Percentiles rank a stretch among this genome's conserved stretches.
Conservation (phyloP, 1,140 invertebrate species). For the Neelides sp. region DNA sequence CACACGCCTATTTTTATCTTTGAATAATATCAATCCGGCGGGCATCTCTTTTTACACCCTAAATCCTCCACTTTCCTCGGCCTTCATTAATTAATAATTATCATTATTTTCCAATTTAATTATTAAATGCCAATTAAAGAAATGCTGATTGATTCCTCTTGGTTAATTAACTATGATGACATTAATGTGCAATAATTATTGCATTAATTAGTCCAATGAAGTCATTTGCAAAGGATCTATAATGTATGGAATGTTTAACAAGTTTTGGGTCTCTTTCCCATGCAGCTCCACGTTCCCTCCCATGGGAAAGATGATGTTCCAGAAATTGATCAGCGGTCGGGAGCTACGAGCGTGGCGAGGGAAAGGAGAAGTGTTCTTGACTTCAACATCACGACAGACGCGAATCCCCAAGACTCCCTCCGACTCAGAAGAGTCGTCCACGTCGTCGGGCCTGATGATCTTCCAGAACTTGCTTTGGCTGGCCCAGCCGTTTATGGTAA, state of each 20-base stretch:
- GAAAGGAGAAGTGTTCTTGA: constrained; percentile 1
- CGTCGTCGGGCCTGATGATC: constrained; percentile 28
- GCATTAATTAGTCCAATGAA: no score
- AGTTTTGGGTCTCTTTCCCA: neutral
- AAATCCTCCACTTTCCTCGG: no score
- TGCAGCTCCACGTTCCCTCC: constrained; percentile 4
- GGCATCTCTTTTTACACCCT: no score
- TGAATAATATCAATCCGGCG: no score
- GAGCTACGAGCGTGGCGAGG: neutral
- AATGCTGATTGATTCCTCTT: no score
- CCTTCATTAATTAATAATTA: no score
- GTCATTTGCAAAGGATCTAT: no score
- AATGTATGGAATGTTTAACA: neutral
- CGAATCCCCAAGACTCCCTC: constrained; percentile 15
- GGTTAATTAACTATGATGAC: no score
- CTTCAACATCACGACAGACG: neutral
- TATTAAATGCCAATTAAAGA: no score
- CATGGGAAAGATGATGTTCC: neutral
- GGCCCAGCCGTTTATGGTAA: constrained; percentile 10
- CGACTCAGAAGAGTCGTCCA: constrained; percentile 24
- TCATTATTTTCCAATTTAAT: no score
- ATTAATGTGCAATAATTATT: no score
- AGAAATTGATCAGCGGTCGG: neutral
- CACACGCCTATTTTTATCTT: no score
- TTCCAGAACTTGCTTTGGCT: constrained; percentile 19